These are phyloP conservation scores for Tolypeutes matacus DNA, from an alignment of 2,797 vertebrate species.

Conservation along the genomic window DNA sequence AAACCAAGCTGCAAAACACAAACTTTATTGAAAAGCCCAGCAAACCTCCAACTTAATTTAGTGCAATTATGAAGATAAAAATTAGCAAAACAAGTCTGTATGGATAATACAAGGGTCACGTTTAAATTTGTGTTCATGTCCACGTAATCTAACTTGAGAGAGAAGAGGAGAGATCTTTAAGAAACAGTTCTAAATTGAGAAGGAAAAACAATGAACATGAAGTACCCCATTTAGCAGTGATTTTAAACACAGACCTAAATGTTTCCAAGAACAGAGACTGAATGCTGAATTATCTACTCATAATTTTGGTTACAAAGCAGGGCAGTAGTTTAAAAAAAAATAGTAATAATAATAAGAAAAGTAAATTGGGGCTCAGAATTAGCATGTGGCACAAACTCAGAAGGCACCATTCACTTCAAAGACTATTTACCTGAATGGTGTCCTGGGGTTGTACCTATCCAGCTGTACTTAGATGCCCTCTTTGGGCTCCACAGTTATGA, in stretches of 20 bases:
- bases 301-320: slow-evolving; percentile 44
- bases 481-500: neutral
- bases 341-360: neutral
- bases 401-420: neutral
- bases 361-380: neutral
- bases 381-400: neutral
- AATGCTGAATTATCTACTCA: slow-evolving; percentile 10
- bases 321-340: neutral
- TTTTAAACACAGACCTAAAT: slow-evolving; percentile 9
- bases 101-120: neutral
- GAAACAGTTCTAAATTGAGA: neutral
- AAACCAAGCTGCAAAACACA: neutral
- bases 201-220: neutral
- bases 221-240: neutral
- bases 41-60: neutral
- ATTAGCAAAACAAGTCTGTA: slow-evolving; percentile 1
- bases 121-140: slow-evolving; percentile 6
- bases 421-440: neutral
- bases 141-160: neutral
- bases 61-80: slow-evolving; percentile 50
- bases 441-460: neutral
- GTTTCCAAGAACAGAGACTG: slow-evolving; percentile 2
- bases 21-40: slow-evolving; percentile 38
- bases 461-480: neutral
- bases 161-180: neutral